Evolutionary conservation across 2,113 vertebrate species (phyloP), one percentile per base, ranked within the genome.

Genomic region (Odontophorus gujanensis): DNA sequence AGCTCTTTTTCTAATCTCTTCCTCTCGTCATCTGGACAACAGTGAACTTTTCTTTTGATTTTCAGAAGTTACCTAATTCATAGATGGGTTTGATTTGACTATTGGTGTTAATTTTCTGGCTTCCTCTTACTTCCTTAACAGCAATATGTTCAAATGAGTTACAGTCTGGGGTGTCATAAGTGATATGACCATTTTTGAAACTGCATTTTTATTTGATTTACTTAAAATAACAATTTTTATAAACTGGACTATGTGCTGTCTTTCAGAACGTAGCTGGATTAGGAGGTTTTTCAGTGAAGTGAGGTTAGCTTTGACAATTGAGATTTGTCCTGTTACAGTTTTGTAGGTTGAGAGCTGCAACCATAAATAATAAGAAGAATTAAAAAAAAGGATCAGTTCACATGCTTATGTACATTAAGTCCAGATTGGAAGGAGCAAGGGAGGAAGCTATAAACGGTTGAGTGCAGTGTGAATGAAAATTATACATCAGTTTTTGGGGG

Each of bases 401-500:
- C 6, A 3, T 78, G 34, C 17, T 68, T 74, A 21, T 21, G 18
- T 83, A 38, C 22, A 12, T 80, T 69, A 69, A 57, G 51, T 51
- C 30, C 28, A 4, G 30, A 22, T 30, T 63, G 26, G 32, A 87
- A 80, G n/a, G n/a, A 79, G 7, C 22, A 48, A 66, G 51, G 61
- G 71, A 34, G 32, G 9, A 50, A 58, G 3, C 11, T 65, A 11
- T 66, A n/a, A 62, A 36, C 2, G 7, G 16, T 36, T 62, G 15
- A 53, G 15, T 53, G 8, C 14, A 53, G 15, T 28, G 51, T 28
- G 26, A 92, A 62, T 74, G 24, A 25, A 89, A 84, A 38, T 13
- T 5, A 6, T 55, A 38, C 13, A 6, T 71, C 9, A 43, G 9
- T 3, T 9, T 65, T 58, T n/a, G n/a, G 4, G 0, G 16, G 11